Evolutionary conservation across 92 coral and sea anemone genomes (phyloP).

Genomic region (Paramuricea clavata): DNA sequence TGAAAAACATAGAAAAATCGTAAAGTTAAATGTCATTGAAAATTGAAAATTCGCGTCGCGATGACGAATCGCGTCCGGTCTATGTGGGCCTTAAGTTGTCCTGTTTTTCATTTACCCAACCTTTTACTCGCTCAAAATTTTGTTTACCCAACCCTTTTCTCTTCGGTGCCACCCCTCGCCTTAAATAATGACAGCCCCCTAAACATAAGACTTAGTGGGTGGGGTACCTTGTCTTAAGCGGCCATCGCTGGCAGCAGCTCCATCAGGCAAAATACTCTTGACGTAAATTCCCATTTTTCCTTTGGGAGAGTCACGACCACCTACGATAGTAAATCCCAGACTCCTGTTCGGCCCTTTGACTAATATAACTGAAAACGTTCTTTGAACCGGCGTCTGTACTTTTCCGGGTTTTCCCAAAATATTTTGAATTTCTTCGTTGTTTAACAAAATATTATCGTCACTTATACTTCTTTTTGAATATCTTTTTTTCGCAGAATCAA

Average conservation of each 20-base stretch:
- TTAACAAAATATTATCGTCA: constrained; percentile 30
- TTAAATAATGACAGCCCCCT: no score
- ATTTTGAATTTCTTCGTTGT: constrained; percentile 6
- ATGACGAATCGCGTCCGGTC: no score
- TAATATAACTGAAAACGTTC: constrained; percentile 71
- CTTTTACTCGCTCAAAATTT: no score
- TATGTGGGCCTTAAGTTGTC: no score
- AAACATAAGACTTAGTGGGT: background rate
- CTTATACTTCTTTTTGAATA: constrained; percentile 19
- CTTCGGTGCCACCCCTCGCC: no score
- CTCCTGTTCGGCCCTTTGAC: constrained; percentile 94
- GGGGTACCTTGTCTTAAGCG: constrained; percentile 80
- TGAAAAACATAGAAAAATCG: no score
- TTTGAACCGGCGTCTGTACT: constrained; percentile 11
- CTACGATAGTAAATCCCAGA: constrained; percentile 97
- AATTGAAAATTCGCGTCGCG: no score
- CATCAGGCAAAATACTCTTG: constrained; percentile 84
- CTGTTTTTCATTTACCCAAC: no score
- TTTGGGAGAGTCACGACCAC: constrained; percentile 88
- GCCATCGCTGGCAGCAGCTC: constrained; percentile 96
- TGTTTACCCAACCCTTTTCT: no score
- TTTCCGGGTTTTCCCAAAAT: background rate
- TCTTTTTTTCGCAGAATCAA: constrained; percentile 28
- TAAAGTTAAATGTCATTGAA: no score
- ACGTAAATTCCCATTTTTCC: constrained; percentile 92